phyloP scores from a whole-genome alignment of 1,140 invertebrate genomes.

The Monomorium pharaonis region DNA sequence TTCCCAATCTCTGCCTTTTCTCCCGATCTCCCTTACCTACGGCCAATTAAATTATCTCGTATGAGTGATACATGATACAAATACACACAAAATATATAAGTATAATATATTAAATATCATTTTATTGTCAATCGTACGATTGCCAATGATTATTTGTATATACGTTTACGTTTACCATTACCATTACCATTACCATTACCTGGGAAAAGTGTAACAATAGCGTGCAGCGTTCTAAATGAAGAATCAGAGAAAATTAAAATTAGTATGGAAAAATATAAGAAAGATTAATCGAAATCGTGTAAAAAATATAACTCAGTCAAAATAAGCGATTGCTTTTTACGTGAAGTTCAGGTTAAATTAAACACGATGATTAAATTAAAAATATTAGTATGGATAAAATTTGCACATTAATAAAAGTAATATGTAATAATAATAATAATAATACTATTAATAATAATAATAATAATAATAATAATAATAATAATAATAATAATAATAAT shows the following conservation, averaged over 20 bases:
- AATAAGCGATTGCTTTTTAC: neutral
- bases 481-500: no score
- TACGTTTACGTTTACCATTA: neutral
- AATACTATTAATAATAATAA: no score
- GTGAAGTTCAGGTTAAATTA: neutral
- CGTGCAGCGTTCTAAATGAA: neutral
- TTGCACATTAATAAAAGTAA: no score
- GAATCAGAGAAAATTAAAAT: neutral
- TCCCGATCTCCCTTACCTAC: slow-evolving; percentile 54
- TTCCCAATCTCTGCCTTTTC: neutral
- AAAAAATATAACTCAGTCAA: neutral
- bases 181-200: neutral
- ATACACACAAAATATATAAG: neutral
- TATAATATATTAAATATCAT: neutral
- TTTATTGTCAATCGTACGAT: neutral
- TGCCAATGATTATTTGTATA: neutral
- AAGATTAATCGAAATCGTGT: neutral
- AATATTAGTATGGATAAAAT: neutral
- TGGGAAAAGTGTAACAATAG: neutral
- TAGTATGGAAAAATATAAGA: neutral
- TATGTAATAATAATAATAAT: no score
- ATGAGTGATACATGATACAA: neutral
- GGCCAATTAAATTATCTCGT: neutral
- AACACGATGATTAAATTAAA: neutral
- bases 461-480: no score